Conservation (phyloP, 2,797 vertebrate species). For the Monodelphis domestica region DNA sequence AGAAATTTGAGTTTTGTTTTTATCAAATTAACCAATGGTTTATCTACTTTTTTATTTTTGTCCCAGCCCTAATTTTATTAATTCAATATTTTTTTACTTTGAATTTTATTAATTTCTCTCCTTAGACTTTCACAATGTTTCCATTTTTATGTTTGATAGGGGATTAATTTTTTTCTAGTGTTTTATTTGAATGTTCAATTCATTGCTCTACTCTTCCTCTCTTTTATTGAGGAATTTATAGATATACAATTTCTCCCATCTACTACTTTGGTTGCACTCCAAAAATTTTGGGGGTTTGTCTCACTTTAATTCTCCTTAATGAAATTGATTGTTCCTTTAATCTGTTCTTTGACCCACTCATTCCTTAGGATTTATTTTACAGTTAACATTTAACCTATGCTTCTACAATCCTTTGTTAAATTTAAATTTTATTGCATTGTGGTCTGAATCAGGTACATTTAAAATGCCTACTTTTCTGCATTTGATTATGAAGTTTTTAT, state of each 20-base stretch:
- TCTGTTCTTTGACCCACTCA: background rate
- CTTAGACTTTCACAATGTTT: too few relatives aligned
- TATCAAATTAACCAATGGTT: background rate
- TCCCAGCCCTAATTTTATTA: background rate
- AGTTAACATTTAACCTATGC: background rate
- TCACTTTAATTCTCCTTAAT: background rate
- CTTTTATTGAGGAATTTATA: background rate
- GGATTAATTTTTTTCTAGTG: too few relatives aligned
- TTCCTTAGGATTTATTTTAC: background rate
- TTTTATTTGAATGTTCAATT: background rate
- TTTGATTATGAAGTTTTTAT: background rate
- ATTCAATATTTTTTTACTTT: background rate
- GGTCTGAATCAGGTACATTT: too few relatives aligned
- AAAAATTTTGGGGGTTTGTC: background rate
- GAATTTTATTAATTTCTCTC: too few relatives aligned
- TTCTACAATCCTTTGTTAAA: background rate
- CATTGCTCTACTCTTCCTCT: background rate
- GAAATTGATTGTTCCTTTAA: background rate
- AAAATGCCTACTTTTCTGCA: too few relatives aligned
- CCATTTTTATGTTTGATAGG: too few relatives aligned
- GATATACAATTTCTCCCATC: background rate
- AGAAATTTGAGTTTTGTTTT: background rate
- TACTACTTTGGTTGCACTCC: background rate
- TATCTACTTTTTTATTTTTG: background rate
- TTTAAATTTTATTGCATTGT: background rate